These are phyloP conservation scores for Mechanitis mazaeus DNA, from an alignment of 2,888 invertebrate species.

Conservation along the genomic window DNA sequence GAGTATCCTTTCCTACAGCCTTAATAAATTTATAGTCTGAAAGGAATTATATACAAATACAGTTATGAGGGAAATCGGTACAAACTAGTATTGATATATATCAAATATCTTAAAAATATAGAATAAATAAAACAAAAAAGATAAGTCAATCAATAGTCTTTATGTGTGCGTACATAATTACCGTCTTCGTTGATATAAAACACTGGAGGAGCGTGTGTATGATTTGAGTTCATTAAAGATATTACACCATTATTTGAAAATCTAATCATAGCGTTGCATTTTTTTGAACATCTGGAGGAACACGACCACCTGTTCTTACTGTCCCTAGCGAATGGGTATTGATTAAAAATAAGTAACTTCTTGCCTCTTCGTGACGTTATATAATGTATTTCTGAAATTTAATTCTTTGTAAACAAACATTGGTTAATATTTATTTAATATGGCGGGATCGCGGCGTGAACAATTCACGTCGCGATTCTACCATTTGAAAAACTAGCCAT, in stretches of 20 bases:
- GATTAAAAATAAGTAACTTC: constrained; percentile 51
- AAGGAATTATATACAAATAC: neutral
- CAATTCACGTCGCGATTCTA: neutral
- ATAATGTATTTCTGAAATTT: constrained; percentile 56
- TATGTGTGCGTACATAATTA: constrained; percentile 37
- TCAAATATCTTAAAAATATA: neutral
- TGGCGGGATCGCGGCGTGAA: neutral
- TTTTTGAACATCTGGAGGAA: constrained; percentile 58
- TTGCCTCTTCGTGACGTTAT: constrained; percentile 59
- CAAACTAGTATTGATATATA: neutral
- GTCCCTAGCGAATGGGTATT: constrained; percentile 56
- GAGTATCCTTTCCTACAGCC: constrained; percentile 48
- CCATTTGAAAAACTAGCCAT: too few species aligned
- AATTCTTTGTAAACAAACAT: too few species aligned
- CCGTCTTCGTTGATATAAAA: constrained; percentile 53
- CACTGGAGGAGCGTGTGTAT: constrained; percentile 55
- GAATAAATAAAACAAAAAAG: neutral
- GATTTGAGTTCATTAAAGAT: constrained; percentile 40
- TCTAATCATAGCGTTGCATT: constrained; percentile 53
- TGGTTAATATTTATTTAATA: too few species aligned
- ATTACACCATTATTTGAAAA: constrained; percentile 45
- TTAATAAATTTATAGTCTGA: constrained; percentile 54
- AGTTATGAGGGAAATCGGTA: too few species aligned
- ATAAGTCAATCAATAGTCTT: neutral
- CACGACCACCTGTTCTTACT: constrained; percentile 56